Base-by-base conservation (phyloP, 2,113 vertebrate genomes). In the Patagioenas fasciata region DNA sequence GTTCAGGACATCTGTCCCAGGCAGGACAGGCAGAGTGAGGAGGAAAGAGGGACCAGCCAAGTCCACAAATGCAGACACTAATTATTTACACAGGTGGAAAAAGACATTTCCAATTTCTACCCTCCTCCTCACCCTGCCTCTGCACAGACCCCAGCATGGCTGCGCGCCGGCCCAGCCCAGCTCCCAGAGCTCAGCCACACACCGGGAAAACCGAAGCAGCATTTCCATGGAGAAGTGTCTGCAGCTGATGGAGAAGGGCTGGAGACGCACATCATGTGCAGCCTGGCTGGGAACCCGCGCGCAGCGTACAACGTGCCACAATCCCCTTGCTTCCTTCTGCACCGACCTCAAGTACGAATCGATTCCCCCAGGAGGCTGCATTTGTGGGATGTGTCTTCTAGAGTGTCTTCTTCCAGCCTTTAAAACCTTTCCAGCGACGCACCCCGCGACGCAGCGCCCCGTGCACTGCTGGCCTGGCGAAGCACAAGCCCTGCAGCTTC, bases 121-220 rank as follows among this genome's bases (percentile, higher is more conserved):
- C 25, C 5, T 72, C 28, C 64, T 53, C 25, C 47, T 48, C n/a
- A 5, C 23, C 7, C 54, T 47, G 34, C 48, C 48, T 29, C 19
- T 21, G n/a, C 81, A 32, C 0, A 0, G 54, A 44, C 0, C 0
- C 36, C 61, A 11, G 4, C 0, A 0, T 2, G 42, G 18, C 77
- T 50, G 67, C 0, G 0, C 56, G 8, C 17, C 0, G 0, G 38
- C 9, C 28, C 24, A 7, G 28, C 11, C 1, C 0, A 29, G 48
- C 60, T 69, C 69, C 0, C 2, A 20, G 64, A 23, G 47, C 44
- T 29, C 47, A 53, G 3, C 56, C 56, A 36, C 20, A 4, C 1
- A 0, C 54, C 44, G 26, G 29, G 25, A 16, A 71, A 62, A 67
- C 29, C 66, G 47, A 19, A 29, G 1, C 61, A 25, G 34, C 21